Conservation (phyloP, 2,888 invertebrate genomes). For the Taenaris catops region DNA sequence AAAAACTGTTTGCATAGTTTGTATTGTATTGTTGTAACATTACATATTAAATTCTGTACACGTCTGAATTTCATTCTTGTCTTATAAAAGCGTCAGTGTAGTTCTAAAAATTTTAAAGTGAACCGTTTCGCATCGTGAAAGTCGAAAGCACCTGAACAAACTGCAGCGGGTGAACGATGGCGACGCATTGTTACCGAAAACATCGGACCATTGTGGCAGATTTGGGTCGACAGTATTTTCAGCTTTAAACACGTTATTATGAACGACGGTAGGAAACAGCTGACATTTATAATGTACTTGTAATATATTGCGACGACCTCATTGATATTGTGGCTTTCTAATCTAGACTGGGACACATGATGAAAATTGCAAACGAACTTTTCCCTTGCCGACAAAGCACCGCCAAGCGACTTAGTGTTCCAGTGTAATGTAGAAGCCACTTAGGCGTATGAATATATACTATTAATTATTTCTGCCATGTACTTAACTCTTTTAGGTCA, state of each 20-base stretch:
- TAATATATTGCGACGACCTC: too few relatives aligned
- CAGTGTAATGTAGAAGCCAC: too few relatives aligned
- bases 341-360: too few relatives aligned
- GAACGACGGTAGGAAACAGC: neutral
- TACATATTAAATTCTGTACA: conserved; percentile 1
- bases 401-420: too few relatives aligned
- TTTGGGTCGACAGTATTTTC: conserved; percentile 56
- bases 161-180: conserved; percentile 44
- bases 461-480: too few relatives aligned
- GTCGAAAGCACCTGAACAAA: conserved; percentile 49
- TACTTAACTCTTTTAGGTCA: too few relatives aligned
- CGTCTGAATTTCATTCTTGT: conserved; percentile 18
- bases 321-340: too few relatives aligned
- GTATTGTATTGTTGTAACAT: too few relatives aligned
- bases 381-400: too few relatives aligned
- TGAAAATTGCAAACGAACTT: too few relatives aligned
- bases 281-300: neutral
- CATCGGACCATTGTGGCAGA: conserved; percentile 52
- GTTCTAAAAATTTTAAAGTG: conserved; percentile 24
- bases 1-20: too few relatives aligned
- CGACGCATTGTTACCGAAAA: conserved; percentile 55
- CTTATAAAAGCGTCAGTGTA: conserved; percentile 21
- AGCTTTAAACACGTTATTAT: conserved; percentile 35
- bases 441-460: too few relatives aligned
- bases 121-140: conserved; percentile 35